Evolutionary conservation across 1,140 invertebrate species (phyloP), one percentile per base, ranked within the genome.

Genomic region (Drosophila lacteicornis): DNA sequence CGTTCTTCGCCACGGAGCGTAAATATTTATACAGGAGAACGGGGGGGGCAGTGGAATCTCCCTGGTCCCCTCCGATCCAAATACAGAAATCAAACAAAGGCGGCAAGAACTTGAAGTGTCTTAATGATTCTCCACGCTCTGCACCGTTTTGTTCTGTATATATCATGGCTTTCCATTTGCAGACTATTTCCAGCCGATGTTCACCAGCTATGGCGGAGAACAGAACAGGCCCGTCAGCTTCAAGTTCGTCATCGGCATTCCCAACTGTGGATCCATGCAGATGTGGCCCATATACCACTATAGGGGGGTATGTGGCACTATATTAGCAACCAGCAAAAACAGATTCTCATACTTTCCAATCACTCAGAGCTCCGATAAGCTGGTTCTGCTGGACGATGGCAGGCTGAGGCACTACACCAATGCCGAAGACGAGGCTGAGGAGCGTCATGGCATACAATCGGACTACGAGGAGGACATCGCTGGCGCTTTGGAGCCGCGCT

Each of bases 281-380:
- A 94, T 94, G 85, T 96, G 96, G 94, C 93, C 95, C 6, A 96
- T 97, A 69, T 96, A 95, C 82, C 94, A 96, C 91, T 95, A 95
- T 86, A 82, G 91, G 2, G 93, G 93, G 11, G 92, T 92, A 74
- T 81, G 80, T 58, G 1, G 0, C 1, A 27, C 8, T 25, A 33
- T 17, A 45, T 19, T 17, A n/a, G 1, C 6, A 4, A 8, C 3
- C 3, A 2, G 0, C 13, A 25, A 15, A 9, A 43, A 40, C 12
- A 40, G 45, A 57, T 38, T 13, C 22, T 25, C 15, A 78, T 36
- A 3, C 15, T 19, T 49, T 43, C 12, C 6, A 2, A 40, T 17
- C 42, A 9, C 9, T 38, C 65, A 93, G 91, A 91, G 92, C 27
- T 91, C 93, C 4, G 96, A 96, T 80, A 93, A 95, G 36, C 91